Evolutionary conservation across 2,113 vertebrate species (phyloP), one percentile per base, ranked within the genome.

Genomic region (Vulpes lagopus): DNA sequence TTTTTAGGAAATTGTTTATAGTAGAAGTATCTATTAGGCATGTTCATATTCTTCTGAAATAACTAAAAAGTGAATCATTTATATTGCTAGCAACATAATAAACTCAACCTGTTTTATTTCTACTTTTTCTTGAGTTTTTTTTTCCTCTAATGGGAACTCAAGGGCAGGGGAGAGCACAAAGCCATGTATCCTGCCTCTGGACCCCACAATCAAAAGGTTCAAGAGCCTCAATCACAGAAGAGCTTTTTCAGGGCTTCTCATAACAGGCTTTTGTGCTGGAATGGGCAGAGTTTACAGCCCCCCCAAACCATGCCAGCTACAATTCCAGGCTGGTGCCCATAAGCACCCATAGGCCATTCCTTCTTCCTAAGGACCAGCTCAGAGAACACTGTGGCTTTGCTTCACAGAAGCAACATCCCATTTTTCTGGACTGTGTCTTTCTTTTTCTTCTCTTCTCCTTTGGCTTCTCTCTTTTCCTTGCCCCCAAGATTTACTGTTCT

Each of bases 401-500:
- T 71, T 30, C 78, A 69, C 0, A 15, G 89, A 43, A 84, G 43
- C 83, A 88, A 91, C 74, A 64, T 90, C 76, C 11, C 92, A 59
- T 60, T 89, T 89, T 94, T 96, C 96, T 71, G 27, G 25, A 27
- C 62, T 67, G 19, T 2, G 5, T 62, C 55, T 89, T 79, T 59
- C n/a, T 73, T 93, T 94, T 80, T 80, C 92, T 82, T 62, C 85
- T 86, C 65, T 60, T 79, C 43, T 62, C 25, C 38, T 93, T 92
- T 85, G 96, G 83, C 94, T 86, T 76, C 96, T 97, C 94, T 96
- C 96, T 96, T 94, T 93, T 82, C 86, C 85, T 97, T 95, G 97
- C 95, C 84, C 96, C 94, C 95, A 97, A 97, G 97, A 97, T 91
- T 97, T 97, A 89, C 97, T 96, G 79, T 97, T 97, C 98, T 98